phyloP scores from a whole-genome alignment of 2,888 invertebrate genomes.

The Neoscelio sp. region DNA sequence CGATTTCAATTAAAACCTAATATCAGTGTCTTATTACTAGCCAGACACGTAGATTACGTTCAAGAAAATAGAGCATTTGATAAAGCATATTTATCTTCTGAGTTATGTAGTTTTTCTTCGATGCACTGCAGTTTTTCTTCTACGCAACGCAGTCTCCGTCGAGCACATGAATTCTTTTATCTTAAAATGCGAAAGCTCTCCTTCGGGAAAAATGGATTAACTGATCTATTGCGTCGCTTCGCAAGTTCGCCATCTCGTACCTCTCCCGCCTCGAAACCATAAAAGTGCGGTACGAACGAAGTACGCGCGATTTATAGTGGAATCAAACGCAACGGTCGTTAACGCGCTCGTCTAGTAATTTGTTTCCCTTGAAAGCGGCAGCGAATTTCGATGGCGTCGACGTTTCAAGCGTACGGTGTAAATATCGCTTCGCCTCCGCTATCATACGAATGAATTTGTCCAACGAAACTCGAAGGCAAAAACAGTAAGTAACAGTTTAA shows the following conservation, averaged over 20 bases:
- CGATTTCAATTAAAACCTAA: conserved; percentile 40
- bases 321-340: conserved; percentile 77
- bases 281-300: conserved; percentile 75
- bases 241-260: conserved; percentile 69
- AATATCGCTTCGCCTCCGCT: conserved; percentile 60
- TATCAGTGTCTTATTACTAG: conserved; percentile 49
- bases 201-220: conserved; percentile 69
- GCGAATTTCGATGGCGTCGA: conserved; percentile 64
- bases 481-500: conserved; percentile 32
- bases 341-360: conserved; percentile 76
- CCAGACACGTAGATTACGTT: conserved; percentile 32
- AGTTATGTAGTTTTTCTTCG: conserved; percentile 10
- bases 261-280: conserved; percentile 70
- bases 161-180: conserved; percentile 60
- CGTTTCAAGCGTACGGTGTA: conserved; percentile 71
- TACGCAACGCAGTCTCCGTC: conserved; percentile 52
- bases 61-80: conserved; percentile 47
- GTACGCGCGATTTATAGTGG: conserved; percentile 73
- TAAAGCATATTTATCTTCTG: conserved; percentile 51
- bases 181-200: conserved; percentile 59
- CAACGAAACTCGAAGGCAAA: conserved; percentile 28
- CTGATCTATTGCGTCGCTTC: conserved; percentile 64
- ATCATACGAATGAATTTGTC: conserved; percentile 24
- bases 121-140: conserved; percentile 42
- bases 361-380: conserved; percentile 67